Evolutionary conservation across 2,797 vertebrate species (phyloP), one percentile per base, ranked within the genome.

Genomic region (Forpus xanthops): DNA sequence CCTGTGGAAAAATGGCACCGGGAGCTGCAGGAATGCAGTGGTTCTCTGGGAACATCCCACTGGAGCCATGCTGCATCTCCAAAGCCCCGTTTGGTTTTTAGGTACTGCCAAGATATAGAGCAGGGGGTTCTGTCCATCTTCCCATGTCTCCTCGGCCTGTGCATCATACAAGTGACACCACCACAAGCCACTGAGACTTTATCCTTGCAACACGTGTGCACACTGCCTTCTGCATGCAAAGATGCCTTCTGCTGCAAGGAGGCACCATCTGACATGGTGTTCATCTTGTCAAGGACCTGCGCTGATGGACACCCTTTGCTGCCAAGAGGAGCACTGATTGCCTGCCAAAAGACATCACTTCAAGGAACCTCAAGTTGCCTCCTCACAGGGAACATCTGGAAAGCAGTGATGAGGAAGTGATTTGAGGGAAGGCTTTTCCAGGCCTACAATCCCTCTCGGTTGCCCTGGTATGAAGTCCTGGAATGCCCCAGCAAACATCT

Each of bases 1-100:
- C 62, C 5, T 1, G 30, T 55, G 47, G 64, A 55, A 87, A 53
- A 84, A 41, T 0, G 19, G 33, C 28, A 49, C 0, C 0, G 0
- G 56, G 44, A 71, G 42, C 44, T 58, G 47, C 1, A 2, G 62
- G 55, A 92, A 66, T 0, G 2, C 66, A 50, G 42, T 1, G 14
- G 15, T 35, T 18, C 58, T 15, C 44, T 56, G 41, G n/a, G 83
- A 94, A 49, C 68, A 62, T 41, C 45, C 52, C 66, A n/a, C 44
- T 1, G 5, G 23, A 45, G 58, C 44, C 45, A 45, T 0, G 6
- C 3, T 2, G 31, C 12, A 25, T 62, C 66, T 55, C n/a, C 87
- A 89, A 55, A 89, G 67, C 12, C 33, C n/a, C 2, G 0, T 24
- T 28, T 15, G 25, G 20, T 31, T 41, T 61, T 65, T 9, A 44